A percentile compares a stretch with the other conserved stretches of the same genome.
phyloP scores from a whole-genome alignment of 2,113 vertebrate genomes.

The Desmodus rotundus region DNA sequence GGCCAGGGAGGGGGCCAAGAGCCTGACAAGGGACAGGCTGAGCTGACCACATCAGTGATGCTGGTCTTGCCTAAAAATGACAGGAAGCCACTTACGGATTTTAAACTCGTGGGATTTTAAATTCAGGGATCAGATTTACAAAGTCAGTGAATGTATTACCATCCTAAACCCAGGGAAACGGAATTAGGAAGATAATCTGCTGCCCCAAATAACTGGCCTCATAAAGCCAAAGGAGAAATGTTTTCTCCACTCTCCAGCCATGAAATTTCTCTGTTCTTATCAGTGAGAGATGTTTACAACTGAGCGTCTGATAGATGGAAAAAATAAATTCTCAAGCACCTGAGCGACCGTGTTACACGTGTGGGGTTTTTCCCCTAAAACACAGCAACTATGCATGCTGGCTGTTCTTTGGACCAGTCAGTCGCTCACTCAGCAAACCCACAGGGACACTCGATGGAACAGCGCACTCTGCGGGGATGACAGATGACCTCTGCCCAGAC shows the following conservation, averaged over 20 bases:
- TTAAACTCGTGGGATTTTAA: neutral
- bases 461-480: fast-evolving
- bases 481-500: neutral
- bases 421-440: neutral
- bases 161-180: neutral
- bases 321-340: neutral
- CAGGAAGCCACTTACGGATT: neutral
- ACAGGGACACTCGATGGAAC: neutral
- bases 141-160: neutral
- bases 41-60: neutral
- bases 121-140: neutral
- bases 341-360: too few species aligned
- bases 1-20: fast-evolving
- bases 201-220: neutral
- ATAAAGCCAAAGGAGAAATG: neutral
- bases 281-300: neutral
- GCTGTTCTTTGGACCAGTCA: neutral
- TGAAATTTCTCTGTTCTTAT: neutral
- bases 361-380: too few species aligned
- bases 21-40: too few species aligned
- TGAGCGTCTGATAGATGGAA: too few species aligned
- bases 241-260: neutral
- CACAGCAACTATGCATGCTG: neutral
- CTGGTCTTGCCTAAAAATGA: neutral
- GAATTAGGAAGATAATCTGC: neutral